A percentile compares a stretch with the other conserved stretches of the same genome.
phyloP scores from a whole-genome alignment of 2,797 vertebrate species.

The Loriculus beryllinus region DNA sequence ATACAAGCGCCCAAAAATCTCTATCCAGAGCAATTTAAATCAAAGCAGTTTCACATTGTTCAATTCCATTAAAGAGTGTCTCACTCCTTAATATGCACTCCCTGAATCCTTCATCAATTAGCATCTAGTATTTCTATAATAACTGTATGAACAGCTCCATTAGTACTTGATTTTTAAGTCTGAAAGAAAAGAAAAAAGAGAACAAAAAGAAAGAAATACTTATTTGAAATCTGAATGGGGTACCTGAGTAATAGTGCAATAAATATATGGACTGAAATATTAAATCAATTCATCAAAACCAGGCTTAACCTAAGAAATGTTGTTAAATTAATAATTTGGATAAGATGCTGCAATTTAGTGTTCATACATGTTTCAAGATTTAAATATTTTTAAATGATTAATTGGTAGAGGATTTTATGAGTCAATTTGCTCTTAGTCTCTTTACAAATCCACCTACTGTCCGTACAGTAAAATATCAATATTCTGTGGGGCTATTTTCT shows the following conservation, averaged over 20 bases:
- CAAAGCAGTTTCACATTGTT: neutral
- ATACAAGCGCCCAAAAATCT: neutral
- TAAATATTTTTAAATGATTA: conserved; percentile 41
- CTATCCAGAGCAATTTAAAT: neutral
- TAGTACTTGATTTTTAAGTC: neutral
- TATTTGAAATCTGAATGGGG: neutral
- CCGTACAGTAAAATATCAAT: conserved; percentile 11
- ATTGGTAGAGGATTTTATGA: conserved; percentile 47
- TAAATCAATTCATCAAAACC: neutral
- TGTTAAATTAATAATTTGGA: conserved; percentile 19
- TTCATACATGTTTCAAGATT: conserved; percentile 23
- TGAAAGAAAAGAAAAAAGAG: neutral
- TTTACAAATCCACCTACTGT: conserved; percentile 66
- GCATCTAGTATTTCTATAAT: neutral
- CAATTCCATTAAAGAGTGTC: neutral
- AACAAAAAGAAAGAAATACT: neutral
- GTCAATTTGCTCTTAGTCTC: conserved; percentile 53
- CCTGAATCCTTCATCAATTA: neutral
- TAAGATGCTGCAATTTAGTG: conserved; percentile 8
- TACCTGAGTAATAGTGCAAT: neutral
- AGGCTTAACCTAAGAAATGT: neutral
- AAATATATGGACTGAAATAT: neutral
- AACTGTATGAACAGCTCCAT: neutral
- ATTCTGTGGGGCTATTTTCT: conserved; percentile 21
- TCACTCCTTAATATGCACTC: neutral